A percentile compares a stretch with the other conserved stretches of the same genome.
Evolutionary conservation across 2,797 vertebrate species (phyloP).

Genomic region (Rhinatrema bivittatum): DNA sequence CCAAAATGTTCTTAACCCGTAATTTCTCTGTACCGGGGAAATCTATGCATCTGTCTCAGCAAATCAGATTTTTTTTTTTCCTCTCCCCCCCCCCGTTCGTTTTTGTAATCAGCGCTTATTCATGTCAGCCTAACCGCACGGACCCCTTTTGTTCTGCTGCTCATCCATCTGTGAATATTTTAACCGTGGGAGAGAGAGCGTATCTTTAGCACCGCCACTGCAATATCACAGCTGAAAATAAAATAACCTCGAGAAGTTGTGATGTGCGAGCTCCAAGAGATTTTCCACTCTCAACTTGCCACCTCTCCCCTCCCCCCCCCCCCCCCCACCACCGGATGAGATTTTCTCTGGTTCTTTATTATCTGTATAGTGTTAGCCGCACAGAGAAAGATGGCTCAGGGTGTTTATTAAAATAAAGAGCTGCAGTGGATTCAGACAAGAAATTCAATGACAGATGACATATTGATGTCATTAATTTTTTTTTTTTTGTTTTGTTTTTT

Average conservation of each 20-base stretch:
- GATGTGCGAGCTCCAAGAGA: too few relatives aligned
- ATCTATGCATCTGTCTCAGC: constrained; percentile 31
- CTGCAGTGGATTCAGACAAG: background rate
- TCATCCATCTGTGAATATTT: constrained; percentile 11
- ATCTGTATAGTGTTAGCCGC: background rate
- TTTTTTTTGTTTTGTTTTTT: too few relatives aligned
- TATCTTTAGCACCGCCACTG: background rate
- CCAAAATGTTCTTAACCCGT: constrained; percentile 9
- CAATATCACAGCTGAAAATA: background rate
- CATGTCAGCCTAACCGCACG: background rate
- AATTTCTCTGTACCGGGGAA: background rate
- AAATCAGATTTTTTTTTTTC: constrained; percentile 32
- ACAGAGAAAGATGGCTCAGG: background rate
- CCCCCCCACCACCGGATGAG: too few relatives aligned
- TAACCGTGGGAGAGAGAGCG: constrained; percentile 15
- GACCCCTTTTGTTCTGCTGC: background rate
- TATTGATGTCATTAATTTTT: constrained; percentile 7
- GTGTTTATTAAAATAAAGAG: background rate
- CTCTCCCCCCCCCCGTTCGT: too few relatives aligned
- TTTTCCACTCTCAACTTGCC: too few relatives aligned
- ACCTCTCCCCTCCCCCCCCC: too few relatives aligned
- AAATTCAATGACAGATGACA: background rate
- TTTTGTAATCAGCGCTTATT: constrained; percentile 14
- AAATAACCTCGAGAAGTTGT: too few relatives aligned
- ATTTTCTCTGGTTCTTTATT: too few relatives aligned